Conservation (phyloP, 2,797 vertebrate genomes). For the Coregonus ussuriensis region DNA sequence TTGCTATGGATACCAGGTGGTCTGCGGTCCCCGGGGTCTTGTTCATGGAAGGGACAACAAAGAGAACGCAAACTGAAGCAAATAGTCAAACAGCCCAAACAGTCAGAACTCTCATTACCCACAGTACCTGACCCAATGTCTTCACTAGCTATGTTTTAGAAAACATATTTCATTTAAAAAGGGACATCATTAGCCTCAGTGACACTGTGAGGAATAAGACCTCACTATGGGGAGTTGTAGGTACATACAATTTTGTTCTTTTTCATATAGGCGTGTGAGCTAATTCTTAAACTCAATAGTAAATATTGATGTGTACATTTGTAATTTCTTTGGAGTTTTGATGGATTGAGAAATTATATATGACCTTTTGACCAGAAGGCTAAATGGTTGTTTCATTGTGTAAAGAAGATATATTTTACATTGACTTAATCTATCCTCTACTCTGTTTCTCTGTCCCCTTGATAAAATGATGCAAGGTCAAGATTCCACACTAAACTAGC, state of each 20-base stretch:
- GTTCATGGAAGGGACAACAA: background rate
- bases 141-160: background rate
- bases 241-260: background rate
- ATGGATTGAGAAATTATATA: background rate
- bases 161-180: background rate
- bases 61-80: conserved; percentile 11
- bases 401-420: background rate
- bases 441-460: background rate
- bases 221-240: background rate
- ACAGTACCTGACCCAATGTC: background rate
- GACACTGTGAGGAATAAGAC: background rate
- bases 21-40: conserved; percentile 49
- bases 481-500: too few species aligned
- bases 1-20: conserved; percentile 71
- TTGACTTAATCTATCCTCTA: too few species aligned
- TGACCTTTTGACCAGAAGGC: background rate
- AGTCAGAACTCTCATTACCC: background rate
- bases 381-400: background rate
- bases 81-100: background rate
- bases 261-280: too few species aligned
- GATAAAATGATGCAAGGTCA: background rate
- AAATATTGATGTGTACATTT: background rate
- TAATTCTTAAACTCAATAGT: background rate
- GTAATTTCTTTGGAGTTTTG: background rate
- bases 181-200: background rate